Evolutionary conservation across 1,140 invertebrate species (phyloP).

Genomic region (Cecropterus lyciades): DNA sequence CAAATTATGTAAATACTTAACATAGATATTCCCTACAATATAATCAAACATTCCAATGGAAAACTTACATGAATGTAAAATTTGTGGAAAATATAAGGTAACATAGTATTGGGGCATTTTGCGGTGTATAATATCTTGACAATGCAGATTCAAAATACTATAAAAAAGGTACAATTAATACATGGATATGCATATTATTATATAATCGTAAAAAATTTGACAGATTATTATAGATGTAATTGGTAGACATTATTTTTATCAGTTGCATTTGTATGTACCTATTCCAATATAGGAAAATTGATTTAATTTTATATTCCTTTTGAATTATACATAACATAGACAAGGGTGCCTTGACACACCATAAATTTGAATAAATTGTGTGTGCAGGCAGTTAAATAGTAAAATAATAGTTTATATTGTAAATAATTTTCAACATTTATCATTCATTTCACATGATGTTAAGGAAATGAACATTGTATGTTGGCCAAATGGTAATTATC

Average conservation of each 20-base stretch:
- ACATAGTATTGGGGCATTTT: slow-evolving; percentile 23
- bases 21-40: background rate
- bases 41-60: background rate
- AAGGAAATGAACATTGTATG: no score
- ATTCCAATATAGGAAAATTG: no score
- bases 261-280: no score
- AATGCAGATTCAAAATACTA: background rate
- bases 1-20: slow-evolving; percentile 53
- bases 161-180: background rate
- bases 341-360: no score
- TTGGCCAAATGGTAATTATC: no score
- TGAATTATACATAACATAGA: no score
- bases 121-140: slow-evolving; percentile 11
- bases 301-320: no score
- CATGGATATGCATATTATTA: background rate
- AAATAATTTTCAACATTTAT: background rate
- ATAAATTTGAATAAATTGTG: no score
- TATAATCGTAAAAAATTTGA: background rate
- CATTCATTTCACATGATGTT: no score
- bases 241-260: no score
- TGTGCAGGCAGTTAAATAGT: no score
- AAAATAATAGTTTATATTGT: no score
- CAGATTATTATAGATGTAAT: background rate
- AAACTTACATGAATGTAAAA: background rate
- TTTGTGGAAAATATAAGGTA: slow-evolving; percentile 22